A percentile compares a stretch with the other conserved stretches of the same genome.
These are phyloP conservation scores for Athetis lepigone DNA, from an alignment of 2,888 invertebrate genomes.

Conservation along the genomic window DNA sequence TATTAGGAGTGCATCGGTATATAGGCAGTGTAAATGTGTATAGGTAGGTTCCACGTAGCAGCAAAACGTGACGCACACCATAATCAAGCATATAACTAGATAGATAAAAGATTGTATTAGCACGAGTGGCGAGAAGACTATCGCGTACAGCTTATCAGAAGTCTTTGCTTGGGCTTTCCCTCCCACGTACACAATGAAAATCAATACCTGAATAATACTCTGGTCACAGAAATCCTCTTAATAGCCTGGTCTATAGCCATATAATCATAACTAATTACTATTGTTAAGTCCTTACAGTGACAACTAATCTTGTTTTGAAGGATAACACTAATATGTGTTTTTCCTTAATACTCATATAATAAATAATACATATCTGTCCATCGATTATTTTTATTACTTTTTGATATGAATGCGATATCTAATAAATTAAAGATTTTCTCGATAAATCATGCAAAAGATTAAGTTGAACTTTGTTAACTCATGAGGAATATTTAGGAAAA, in stretches of 20 bases:
- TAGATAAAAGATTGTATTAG: slow-evolving; percentile 35
- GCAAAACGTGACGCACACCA: slow-evolving; percentile 47
- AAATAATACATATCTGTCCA: slow-evolving; percentile 40
- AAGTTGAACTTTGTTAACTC: slow-evolving; percentile 22
- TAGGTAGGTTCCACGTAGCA: slow-evolving; percentile 42
- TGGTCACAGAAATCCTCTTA: background rate
- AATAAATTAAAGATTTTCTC: slow-evolving; percentile 39
- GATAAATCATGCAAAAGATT: slow-evolving; percentile 38
- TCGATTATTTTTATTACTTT: slow-evolving; percentile 54
- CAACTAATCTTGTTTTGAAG: slow-evolving; percentile 37
- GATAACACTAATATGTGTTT: slow-evolving; percentile 23
- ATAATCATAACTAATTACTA: slow-evolving; percentile 14
- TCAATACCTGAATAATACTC: slow-evolving; percentile 28
- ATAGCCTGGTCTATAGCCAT: slow-evolving; percentile 1
- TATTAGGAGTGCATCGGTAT: slow-evolving; percentile 16
- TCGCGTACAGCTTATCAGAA: slow-evolving; percentile 28
- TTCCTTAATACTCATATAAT: slow-evolving; percentile 37
- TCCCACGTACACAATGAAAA: slow-evolving; percentile 17
- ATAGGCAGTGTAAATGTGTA: slow-evolving; percentile 8
- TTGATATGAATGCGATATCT: slow-evolving; percentile 46
- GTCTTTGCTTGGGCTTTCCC: slow-evolving; percentile 29
- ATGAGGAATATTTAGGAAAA: slow-evolving; percentile 8
- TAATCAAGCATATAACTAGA: slow-evolving; percentile 30
- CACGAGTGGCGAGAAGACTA: slow-evolving; percentile 28
- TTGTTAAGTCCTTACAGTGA: slow-evolving; percentile 21